Conservation (phyloP, 2,888 invertebrate genomes). For the Schizotus pectinicornis region DNA sequence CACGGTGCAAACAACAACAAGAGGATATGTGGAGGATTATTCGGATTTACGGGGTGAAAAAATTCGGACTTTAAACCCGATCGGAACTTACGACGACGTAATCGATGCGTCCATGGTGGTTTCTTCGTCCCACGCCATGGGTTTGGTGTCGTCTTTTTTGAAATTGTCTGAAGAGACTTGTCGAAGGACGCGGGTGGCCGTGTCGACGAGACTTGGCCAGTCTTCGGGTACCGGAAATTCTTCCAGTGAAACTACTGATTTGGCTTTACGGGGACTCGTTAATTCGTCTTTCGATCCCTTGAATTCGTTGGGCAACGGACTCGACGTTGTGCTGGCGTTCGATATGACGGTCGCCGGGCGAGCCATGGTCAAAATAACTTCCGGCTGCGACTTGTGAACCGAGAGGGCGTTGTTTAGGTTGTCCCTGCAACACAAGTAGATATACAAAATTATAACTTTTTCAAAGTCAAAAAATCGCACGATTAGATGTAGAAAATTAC, state of each 20-base stretch:
- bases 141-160: slow-evolving; percentile 39
- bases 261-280: slow-evolving; percentile 48
- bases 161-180: slow-evolving; percentile 40
- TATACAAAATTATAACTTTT: slow-evolving; percentile 1
- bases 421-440: slow-evolving; percentile 34
- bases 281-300: slow-evolving; percentile 64
- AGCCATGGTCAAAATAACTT: slow-evolving; percentile 70
- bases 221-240: slow-evolving; percentile 73
- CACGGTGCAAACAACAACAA: too few relatives aligned
- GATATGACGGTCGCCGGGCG: slow-evolving; percentile 71
- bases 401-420: slow-evolving; percentile 53
- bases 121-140: slow-evolving; percentile 56
- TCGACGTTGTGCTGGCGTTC: slow-evolving; percentile 66
- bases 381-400: slow-evolving; percentile 58
- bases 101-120: slow-evolving; percentile 55
- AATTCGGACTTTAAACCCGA: background rate
- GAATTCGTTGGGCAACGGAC: slow-evolving; percentile 64
- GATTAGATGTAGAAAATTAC: too few relatives aligned
- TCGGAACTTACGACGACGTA: slow-evolving; percentile 53
- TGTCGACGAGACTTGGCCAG: slow-evolving; percentile 82
- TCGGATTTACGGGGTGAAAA: background rate
- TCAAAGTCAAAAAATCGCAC: too few relatives aligned
- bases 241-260: slow-evolving; percentile 50
- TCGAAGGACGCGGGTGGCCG: slow-evolving; percentile 69
- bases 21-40: too few relatives aligned